Base-by-base conservation (phyloP, 2,888 invertebrate genomes). In the Metalampra italica region DNA sequence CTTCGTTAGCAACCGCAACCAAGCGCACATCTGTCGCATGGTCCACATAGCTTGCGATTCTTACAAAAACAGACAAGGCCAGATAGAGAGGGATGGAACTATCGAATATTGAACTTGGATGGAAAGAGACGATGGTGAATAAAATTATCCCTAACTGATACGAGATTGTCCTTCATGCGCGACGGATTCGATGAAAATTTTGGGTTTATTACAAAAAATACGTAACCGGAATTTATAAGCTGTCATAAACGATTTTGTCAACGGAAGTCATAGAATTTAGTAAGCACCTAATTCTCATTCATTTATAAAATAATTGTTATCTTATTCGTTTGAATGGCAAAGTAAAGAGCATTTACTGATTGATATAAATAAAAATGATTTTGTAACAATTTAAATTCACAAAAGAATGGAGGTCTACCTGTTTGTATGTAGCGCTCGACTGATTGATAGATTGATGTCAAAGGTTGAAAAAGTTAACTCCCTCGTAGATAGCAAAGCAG, bases 1-100 rank as follows among this genome's bases (percentile, higher is more conserved):
- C 78, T 83, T 87, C 85, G 87, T 87, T 88, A 84, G 73, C 68
- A 73, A 72, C 81, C 81, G 75, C 86, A 82, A 66, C 79, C 84
- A 82, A 75, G 87, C 87, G 83, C 85, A 75, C 88, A 87, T 86
- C 87, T 87, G 88, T 87, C 86, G 78, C 75, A 87, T 82, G 87
- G 71, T 84, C 72, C 80, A 80, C 59, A 62, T 80, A 85, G 78
- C 84, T 81, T 81, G 68, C 79, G 83, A 85, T 76, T 68, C 80
- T 75, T 62, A 88, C 81, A 85, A 87, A 87, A 87, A 86, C 78
- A 66, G 83, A 83, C 81, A 73, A 67, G 72, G 63, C 64, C 59
- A 52, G 60, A 54, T 57, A 63, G 76, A 84, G 64, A 66, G 79
- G 71, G 64, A 67, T 78, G 71, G 83, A 82, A 45, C 54, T 68